Base-by-base conservation (phyloP, 1,140 invertebrate genomes). In the Zaprionus lachaisei region DNA sequence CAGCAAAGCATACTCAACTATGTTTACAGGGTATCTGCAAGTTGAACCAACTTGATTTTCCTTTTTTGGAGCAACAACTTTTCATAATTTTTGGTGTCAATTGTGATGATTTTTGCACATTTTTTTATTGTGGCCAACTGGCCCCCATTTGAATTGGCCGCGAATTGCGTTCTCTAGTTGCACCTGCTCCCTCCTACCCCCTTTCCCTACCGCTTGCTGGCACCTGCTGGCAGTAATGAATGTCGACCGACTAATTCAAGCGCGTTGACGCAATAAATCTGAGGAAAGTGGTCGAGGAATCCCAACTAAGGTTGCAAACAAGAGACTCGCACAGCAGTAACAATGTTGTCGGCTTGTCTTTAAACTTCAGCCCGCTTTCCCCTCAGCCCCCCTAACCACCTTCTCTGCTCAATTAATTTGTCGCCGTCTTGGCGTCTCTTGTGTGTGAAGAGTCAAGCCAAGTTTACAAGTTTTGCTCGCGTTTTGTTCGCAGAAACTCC, bases 191-290 rank as follows among this genome's bases (percentile, higher is more conserved):
- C 4, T 26, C 2, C 15, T 61, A 66, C 51, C 61, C 76, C 83
- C 72, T 62, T 5, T 31, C 41, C 67, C n/a, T 44, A 7, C 41
- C n/a, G 15, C 41, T 44, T 67, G 49, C 49, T 72, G 83, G 77
- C 83, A 86, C 83, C 83, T 86, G 83, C 83, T 89, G 68, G 60
- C 41, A 61, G 63, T 80, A 67, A 49, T 80, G 75, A 80, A 69
- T 82, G 77, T 87, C 47, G 77, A 34, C 49, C 47, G 86, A 80
- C 80, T 79, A 70, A 72, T 75, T 68, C 62, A 17, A 68, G 55
- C 17, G 65, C 61, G 77, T 87, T 89, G 80, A 87, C 86, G 83
- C 83, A 87, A 87, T 87, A 89, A 89, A 89, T 57, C 79, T 70
- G 64, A 89, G 89, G 83, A 87, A 87, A 87, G 83, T 87, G 67